Evolutionary conservation across 2,888 invertebrate genomes (phyloP), one percentile per base, ranked within the genome.

Genomic region (Cyaniris semiargus): DNA sequence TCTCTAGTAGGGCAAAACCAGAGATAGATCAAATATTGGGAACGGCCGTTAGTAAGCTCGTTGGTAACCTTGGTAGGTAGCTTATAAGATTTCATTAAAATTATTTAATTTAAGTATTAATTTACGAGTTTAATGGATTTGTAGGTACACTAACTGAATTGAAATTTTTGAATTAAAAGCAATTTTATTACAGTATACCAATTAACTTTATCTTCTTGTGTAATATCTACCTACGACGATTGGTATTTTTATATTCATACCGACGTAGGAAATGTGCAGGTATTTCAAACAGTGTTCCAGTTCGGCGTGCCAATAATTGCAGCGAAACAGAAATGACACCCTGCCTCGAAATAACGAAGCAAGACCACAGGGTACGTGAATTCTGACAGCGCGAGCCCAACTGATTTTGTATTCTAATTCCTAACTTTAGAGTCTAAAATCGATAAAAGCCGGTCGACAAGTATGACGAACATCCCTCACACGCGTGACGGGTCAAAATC

Each of bases 401-500:
- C 21, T 10, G 34, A 27, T 38, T 72, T 56, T 38, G 10, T 5
- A 76, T n/a, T 58, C 27, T 34, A 56, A 71, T 23, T 21, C 58
- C 23, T 6, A n/a, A 7, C 0, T 23, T 0, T 27, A 48, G 53
- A 27, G 74, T 74, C 53, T 48, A 74, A 53, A 53, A 48, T 74
- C 27, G 7, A 15, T 23, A 53, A 48, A 18, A 27, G 8, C 2
- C 4, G 27, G 2, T 21, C 23, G 23, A 53, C 53, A 66, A 86
- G 89, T 89, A 87, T 87, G 84, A 82, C 83, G 87, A 86, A 85
- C 87, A 89, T 90, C 90, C 90, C 89, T 91, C 88, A 88, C 86
- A 85, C 88, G 88, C 89, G 88, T 91, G 92, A 92, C 92, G 91
- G 93, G 92, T 93, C 93, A 92, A 89, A 93, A 92, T 93, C 89